phyloP scores from a whole-genome alignment of 2,113 vertebrate genomes.

The Haemorhous mexicanus region DNA sequence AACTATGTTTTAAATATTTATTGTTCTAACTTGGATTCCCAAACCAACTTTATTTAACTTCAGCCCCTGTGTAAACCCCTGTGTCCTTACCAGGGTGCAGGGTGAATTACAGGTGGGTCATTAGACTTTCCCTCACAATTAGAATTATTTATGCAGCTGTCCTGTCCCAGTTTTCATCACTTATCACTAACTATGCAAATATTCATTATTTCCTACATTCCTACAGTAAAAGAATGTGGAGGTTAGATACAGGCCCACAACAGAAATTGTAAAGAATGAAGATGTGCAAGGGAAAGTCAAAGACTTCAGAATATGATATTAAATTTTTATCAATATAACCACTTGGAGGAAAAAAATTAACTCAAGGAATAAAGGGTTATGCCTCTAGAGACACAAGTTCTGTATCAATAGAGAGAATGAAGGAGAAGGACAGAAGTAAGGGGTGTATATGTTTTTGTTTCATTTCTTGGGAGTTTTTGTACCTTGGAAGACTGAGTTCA shows the following conservation, averaged over 20 bases:
- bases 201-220: neutral
- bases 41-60: neutral
- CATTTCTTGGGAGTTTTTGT: neutral
- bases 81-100: neutral
- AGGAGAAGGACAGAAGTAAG: neutral
- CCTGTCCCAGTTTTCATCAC: neutral
- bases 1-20: neutral
- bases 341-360: neutral
- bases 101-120: neutral
- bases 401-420: neutral
- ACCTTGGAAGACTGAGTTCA: neutral
- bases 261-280: neutral
- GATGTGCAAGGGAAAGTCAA: neutral
- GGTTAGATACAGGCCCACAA: neutral
- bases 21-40: neutral
- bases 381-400: neutral
- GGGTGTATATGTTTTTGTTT: neutral
- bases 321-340: constrained; percentile 4
- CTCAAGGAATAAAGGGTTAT: neutral
- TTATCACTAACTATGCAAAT: neutral
- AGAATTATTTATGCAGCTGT: constrained; percentile 10
- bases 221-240: neutral
- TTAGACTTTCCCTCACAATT: neutral
- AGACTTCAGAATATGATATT: neutral
- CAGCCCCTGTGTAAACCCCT: neutral